Evolutionary conservation across 2,113 vertebrate genomes (phyloP).

Genomic region (Colius striatus): DNA sequence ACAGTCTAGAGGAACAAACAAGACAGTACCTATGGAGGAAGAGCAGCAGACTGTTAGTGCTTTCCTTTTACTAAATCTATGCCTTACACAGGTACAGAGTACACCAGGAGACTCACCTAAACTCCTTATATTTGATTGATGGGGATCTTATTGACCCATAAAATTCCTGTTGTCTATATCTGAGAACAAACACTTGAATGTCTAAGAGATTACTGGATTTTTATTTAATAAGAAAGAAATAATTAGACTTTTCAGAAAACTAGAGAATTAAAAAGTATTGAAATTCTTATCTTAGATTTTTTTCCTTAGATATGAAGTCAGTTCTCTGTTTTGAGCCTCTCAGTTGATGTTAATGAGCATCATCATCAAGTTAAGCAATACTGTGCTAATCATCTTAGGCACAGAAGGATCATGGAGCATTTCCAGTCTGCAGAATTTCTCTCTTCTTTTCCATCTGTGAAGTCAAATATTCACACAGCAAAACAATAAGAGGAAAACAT

Average conservation of each 20-base stretch:
- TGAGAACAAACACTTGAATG: neutral
- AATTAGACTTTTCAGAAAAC: neutral
- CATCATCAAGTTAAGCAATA: neutral
- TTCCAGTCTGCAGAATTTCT: neutral
- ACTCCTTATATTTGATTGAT: neutral
- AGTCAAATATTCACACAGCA: neutral
- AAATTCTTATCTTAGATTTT: neutral
- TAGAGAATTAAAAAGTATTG: neutral
- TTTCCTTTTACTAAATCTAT: neutral
- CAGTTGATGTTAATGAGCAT: neutral
- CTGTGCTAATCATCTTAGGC: neutral
- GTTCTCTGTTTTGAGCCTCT: neutral
- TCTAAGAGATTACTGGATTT: neutral
- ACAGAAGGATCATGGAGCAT: neutral
- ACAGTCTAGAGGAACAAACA: neutral
- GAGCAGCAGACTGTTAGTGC: neutral
- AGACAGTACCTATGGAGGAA: neutral
- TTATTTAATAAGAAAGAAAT: neutral
- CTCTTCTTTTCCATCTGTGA: neutral
- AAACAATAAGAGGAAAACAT: neutral
- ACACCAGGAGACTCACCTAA: neutral
- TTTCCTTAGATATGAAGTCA: neutral
- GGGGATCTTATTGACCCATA: neutral
- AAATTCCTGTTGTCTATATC: neutral
- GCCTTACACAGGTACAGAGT: neutral